Evolutionary conservation across 2,113 vertebrate species (phyloP).

Genomic region (Heptranchias perlo): DNA sequence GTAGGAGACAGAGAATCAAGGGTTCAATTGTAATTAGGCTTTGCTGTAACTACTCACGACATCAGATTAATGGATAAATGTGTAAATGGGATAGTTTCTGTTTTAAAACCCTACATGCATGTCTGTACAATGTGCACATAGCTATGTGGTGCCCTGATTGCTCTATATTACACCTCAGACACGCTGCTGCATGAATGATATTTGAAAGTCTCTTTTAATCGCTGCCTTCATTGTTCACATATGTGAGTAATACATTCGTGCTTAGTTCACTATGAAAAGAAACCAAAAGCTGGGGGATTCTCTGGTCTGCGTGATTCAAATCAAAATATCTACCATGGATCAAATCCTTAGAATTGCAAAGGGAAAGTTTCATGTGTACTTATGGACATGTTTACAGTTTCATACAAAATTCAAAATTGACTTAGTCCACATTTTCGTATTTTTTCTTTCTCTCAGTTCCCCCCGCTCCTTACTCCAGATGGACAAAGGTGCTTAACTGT

Average conservation of each 20-base stretch:
- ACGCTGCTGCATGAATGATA: not conserved
- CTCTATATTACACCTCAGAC: constrained; percentile 6
- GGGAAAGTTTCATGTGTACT: not conserved
- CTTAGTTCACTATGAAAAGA: constrained; percentile 24
- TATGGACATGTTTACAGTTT: constrained; percentile 3
- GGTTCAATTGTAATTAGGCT: not conserved
- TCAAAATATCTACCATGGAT: constrained; percentile 2
- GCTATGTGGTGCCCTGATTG: not conserved
- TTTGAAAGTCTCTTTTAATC: constrained; percentile 14
- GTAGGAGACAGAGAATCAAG: not conserved
- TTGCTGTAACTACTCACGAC: not conserved
- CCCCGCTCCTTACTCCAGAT: not conserved
- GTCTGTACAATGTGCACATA: not conserved
- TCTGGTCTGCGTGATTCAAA: not conserved
- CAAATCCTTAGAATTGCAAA: not conserved
- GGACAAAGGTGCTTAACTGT: not conserved
- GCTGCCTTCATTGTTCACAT: constrained; percentile 19
- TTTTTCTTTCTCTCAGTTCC: not conserved
- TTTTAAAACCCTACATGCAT: not conserved
- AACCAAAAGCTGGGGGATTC: not conserved
- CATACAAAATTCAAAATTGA: constrained; percentile 1
- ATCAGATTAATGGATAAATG: constrained; percentile 3
- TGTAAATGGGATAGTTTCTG: not conserved
- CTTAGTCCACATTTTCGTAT: not conserved
- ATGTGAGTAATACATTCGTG: constrained; percentile 8